A percentile compares a stretch with the other conserved stretches of the same genome.
Conservation (phyloP, 2,888 invertebrate genomes). For the Oasisia sp. region DNA sequence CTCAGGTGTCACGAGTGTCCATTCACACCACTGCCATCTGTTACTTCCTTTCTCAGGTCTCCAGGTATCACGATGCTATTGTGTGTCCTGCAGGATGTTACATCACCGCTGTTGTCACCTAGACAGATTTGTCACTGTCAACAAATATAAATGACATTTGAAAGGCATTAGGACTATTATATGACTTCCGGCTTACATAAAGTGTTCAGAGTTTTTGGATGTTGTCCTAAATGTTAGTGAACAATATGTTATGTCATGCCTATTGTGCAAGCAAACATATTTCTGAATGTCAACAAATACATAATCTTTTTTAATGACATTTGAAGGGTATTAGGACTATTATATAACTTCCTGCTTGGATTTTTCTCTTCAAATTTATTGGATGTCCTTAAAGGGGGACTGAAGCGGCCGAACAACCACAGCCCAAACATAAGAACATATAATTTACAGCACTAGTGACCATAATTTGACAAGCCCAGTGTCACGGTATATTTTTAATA, state of each 20-base stretch:
- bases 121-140: not conserved
- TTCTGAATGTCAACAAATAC: not conserved
- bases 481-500: too few relatives aligned
- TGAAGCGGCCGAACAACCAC: too few relatives aligned
- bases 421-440: too few relatives aligned
- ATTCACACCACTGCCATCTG: not conserved
- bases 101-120: not conserved
- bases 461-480: too few relatives aligned
- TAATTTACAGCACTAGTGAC: too few relatives aligned
- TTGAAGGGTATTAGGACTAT: not conserved
- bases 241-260: too few relatives aligned
- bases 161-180: not conserved
- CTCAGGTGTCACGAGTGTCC: not conserved
- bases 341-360: not conserved
- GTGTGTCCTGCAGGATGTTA: not conserved
- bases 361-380: too few relatives aligned
- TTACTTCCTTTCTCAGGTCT: not conserved
- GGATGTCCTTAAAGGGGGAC: too few relatives aligned
- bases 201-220: too few relatives aligned
- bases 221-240: too few relatives aligned
- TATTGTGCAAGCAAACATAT: too few relatives aligned
- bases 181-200: not conserved
- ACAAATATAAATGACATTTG: not conserved
- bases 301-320: too few relatives aligned
- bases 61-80: not conserved